These are phyloP conservation scores for Myiothlypis coronata DNA, from an alignment of 2,797 vertebrate species.

Conservation along the genomic window DNA sequence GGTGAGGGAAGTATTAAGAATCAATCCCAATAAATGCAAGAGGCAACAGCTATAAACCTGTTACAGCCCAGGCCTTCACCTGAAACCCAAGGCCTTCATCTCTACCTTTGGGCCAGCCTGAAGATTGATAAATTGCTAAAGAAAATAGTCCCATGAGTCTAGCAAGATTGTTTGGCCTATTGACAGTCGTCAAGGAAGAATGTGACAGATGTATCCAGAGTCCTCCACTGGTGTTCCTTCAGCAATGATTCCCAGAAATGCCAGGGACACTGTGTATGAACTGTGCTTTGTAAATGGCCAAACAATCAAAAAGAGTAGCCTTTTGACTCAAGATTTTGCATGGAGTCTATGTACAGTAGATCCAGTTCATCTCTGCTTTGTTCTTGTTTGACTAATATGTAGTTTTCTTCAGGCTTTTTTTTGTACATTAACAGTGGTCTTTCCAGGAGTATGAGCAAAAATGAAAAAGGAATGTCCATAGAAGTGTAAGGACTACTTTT, in stretches of 20 bases:
- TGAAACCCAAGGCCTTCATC: neutral
- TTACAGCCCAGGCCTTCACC: neutral
- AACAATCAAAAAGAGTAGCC: neutral
- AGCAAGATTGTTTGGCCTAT: neutral
- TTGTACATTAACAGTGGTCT: neutral
- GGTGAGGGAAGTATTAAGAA: neutral
- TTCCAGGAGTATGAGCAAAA: neutral
- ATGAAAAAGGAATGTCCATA: fast-evolving
- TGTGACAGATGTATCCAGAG: fast-evolving
- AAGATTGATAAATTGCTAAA: neutral
- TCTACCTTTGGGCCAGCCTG: neutral
- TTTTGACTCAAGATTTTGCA: neutral
- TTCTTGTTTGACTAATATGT: neutral
- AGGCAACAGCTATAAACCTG: neutral
- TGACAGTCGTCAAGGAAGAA: neutral
- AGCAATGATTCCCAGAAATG: neutral
- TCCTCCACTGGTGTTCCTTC: neutral
- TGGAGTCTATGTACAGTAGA: neutral
- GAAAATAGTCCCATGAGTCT: neutral
- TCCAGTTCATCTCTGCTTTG: neutral
- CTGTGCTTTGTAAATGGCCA: neutral
- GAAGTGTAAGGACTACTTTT: neutral
- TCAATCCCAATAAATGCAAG: neutral
- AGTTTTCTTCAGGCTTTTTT: neutral
- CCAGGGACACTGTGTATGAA: neutral